A percentile compares a stretch with the other conserved stretches of the same genome.
Conservation (phyloP, 1,140 invertebrate species). For the Ostrea edulis region DNA sequence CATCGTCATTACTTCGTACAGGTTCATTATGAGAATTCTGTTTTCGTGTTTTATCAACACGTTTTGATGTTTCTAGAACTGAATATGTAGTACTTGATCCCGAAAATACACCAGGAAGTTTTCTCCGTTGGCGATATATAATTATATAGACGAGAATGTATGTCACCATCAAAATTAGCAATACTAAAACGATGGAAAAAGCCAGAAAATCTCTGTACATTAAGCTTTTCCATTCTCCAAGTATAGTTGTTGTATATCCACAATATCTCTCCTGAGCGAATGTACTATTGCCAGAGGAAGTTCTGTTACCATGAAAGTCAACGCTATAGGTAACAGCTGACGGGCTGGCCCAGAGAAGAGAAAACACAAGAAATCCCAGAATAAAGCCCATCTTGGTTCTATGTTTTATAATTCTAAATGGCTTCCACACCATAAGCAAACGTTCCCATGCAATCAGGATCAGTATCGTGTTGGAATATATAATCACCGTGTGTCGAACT, state of each 20-base stretch:
- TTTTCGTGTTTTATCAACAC: neutral
- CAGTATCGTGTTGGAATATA: neutral
- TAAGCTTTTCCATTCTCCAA: neutral
- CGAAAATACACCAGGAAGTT: neutral
- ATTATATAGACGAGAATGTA: neutral
- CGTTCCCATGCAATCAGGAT: neutral
- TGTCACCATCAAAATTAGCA: neutral
- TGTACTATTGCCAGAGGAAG: neutral
- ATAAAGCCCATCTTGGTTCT: neutral
- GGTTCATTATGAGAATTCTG: neutral
- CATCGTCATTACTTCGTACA: neutral
- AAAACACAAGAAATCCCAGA: neutral
- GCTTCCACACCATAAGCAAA: constrained; percentile 5
- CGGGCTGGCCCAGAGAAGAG: neutral
- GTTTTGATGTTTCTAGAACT: neutral
- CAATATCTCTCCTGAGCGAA: neutral
- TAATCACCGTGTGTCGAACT: neutral
- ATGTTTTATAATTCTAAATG: neutral
- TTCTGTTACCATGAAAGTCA: neutral
- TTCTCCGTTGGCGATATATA: neutral
- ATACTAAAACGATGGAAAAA: neutral
- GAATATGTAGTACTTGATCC: neutral
- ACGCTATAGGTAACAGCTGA: neutral
- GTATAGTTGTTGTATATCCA: neutral
- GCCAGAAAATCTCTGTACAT: neutral